Base-by-base conservation (phyloP, 2,113 vertebrate genomes). In the Columbina picui region DNA sequence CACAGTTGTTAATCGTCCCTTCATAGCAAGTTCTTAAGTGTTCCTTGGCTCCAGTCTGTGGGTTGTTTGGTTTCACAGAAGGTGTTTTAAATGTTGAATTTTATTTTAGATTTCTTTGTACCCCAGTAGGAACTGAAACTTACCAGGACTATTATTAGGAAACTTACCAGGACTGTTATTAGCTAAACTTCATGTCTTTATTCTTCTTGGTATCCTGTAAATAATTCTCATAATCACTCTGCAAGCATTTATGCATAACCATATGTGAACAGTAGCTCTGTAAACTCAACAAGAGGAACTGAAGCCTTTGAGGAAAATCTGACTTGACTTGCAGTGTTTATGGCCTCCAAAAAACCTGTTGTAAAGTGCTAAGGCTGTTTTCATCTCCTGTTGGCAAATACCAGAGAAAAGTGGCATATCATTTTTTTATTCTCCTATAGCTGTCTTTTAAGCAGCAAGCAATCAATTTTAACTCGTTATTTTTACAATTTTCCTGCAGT, bases 21-120 rank as follows among this genome's bases (percentile, higher is more conserved):
- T 15, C 0, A 1, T 0, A 43, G 2, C 4, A n/a, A 1, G 1
- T 7, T 9, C 2, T 21, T 1, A 3, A 29, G 16, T 25, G 5
- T 17, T 50, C 2, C 30, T 0, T 45, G 16, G 5, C 18, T 17
- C 4, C 20, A 23, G 18, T 5, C 25, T 30, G 4, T 5, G 43
- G 8, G 18, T 18, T 18, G 18, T n/a, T n/a, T n/a, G n/a, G n/a
- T n/a, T n/a, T n/a, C n/a, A n/a, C n/a, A n/a, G n/a, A n/a, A n/a
- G n/a, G n/a, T n/a, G n/a, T n/a, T 36, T 20, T 25, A 0, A 14
- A 6, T 45, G 1, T 59, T n/a, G 2, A 34, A 59, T 16, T 19
- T 20, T 11, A 2, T 15, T 1, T 26, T 20, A 21, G 5, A 20
- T 45, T 5, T 23, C 17, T 23, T 6, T 3, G 1, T 2, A 21